Evolutionary conservation across 2,888 invertebrate genomes (phyloP).

Genomic region (Biston betularia): DNA sequence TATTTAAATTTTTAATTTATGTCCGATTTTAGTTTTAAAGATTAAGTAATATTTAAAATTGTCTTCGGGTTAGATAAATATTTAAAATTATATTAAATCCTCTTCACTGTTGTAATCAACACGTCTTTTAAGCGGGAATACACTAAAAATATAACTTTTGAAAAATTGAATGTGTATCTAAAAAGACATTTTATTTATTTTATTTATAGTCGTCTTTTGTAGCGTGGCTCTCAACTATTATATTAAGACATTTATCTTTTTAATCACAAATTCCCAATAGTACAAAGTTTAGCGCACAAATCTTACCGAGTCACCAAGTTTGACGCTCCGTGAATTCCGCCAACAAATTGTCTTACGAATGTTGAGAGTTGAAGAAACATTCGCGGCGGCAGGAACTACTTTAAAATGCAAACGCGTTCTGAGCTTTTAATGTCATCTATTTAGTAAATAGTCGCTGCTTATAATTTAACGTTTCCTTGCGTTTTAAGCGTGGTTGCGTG

Average conservation of each 20-base stretch:
- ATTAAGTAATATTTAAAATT: too few relatives aligned
- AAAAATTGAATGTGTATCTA: too few relatives aligned
- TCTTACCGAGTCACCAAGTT: not conserved
- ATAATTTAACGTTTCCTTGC: slow-evolving; percentile 35
- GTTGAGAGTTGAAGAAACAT: slow-evolving; percentile 17
- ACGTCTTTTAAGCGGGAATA: too few relatives aligned
- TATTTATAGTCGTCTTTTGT: not conserved
- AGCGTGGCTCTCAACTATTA: not conserved
- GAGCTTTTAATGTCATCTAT: slow-evolving; percentile 39
- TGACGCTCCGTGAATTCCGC: not conserved
- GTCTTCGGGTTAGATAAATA: too few relatives aligned
- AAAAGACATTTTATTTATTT: too few relatives aligned
- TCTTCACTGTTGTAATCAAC: too few relatives aligned
- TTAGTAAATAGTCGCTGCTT: slow-evolving; percentile 37
- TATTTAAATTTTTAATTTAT: too few relatives aligned
- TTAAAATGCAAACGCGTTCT: slow-evolving; percentile 33
- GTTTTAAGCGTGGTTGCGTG: slow-evolving; percentile 30
- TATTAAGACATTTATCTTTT: not conserved
- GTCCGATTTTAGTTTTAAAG: too few relatives aligned
- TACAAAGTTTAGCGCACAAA: not conserved
- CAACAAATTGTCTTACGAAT: slow-evolving; percentile 12
- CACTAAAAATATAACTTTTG: too few relatives aligned
- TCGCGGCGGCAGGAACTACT: slow-evolving; percentile 15
- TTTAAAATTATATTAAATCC: too few relatives aligned
- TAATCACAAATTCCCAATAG: too few relatives aligned